Base-by-base conservation (phyloP, 2,888 invertebrate species). In the Drosophila meridionalis region DNA sequence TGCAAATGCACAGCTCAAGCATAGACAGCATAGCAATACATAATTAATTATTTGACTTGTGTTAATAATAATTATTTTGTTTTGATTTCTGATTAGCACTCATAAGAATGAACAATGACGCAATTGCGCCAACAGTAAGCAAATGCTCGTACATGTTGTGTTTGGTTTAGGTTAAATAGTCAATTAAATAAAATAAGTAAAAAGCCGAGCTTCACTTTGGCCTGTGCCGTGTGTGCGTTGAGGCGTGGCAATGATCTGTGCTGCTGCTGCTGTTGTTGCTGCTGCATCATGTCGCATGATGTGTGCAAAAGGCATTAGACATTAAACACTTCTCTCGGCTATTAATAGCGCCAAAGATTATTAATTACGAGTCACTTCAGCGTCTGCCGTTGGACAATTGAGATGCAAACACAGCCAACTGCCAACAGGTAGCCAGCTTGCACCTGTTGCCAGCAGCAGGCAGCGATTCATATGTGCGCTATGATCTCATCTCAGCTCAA, bases 111-210 rank as follows among this genome's bases (percentile, higher is more conserved):
- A 48, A 9, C 36, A 28, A 86, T 89, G 82, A 75, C 75, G 75
- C 59, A 69, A 80, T 79, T 73, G 65, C 67, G 69, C 30, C 52
- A 48, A 26, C 43, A 12, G 47, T 57, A 36, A n/a, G 50, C 65
- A 38, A 50, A 14, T 58, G 32, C 59, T 36, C 48, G 56, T 70
- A 80, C 80, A 73, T 82, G 78, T 79, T 65, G 74, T 69, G 81
- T 74, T 82, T 53, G 62, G 50, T 38, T 74, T 68, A 57, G 47
- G 55, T 55, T 65, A 70, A 83, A 68, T 70, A 70, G 61, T 82
- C 80, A 86, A 86, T 86, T 86, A 89, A 86, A 88, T 83, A 58
- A 82, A 83, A 83, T 86, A 80, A 70, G 59, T 76, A 68, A 65
- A 78, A 74, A 78, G 68, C 55, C 52, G 42, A 34, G 12, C 50